Percentiles rank a stretch among this genome's conserved stretches.
Evolutionary conservation across 2,797 vertebrate species (phyloP).

Genomic region (Arnoldichthys spilopterus): DNA sequence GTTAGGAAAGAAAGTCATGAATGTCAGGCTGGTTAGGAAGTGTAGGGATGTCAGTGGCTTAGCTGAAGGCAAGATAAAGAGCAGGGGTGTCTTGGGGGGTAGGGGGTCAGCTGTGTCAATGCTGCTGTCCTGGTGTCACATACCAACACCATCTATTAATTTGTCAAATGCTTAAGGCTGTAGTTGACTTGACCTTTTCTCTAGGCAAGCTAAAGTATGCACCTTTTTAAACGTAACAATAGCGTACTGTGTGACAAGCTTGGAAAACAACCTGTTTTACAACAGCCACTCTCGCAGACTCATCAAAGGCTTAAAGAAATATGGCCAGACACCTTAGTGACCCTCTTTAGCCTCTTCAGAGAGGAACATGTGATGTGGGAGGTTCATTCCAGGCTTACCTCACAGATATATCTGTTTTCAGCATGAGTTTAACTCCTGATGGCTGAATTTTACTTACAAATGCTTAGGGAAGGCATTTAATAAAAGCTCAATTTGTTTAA

Average conservation of each 20-base stretch:
- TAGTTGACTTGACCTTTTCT: neutral
- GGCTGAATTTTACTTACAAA: too few relatives aligned
- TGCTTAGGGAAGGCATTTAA: neutral
- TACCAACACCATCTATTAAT: neutral
- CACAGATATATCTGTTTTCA: neutral
- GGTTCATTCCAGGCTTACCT: neutral
- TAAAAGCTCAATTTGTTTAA: neutral
- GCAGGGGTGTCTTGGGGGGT: neutral
- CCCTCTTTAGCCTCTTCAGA: neutral
- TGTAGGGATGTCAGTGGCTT: constrained; percentile 5
- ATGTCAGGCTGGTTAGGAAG: constrained; percentile 11
- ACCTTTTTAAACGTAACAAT: neutral
- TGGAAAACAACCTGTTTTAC: neutral
- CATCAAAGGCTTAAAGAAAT: constrained; percentile 10
- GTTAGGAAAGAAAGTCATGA: constrained; percentile 13
- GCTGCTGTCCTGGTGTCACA: neutral
- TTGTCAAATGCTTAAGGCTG: neutral
- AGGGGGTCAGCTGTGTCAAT: too few relatives aligned
- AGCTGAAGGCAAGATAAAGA: neutral
- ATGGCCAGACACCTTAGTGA: neutral
- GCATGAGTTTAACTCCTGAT: neutral
- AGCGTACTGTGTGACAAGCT: neutral
- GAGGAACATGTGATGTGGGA: constrained; percentile 10
- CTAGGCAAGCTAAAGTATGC: neutral
- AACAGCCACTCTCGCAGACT: neutral